phyloP scores from a whole-genome alignment of 2,113 vertebrate genomes.

The Chlorodrepanis virens region DNA sequence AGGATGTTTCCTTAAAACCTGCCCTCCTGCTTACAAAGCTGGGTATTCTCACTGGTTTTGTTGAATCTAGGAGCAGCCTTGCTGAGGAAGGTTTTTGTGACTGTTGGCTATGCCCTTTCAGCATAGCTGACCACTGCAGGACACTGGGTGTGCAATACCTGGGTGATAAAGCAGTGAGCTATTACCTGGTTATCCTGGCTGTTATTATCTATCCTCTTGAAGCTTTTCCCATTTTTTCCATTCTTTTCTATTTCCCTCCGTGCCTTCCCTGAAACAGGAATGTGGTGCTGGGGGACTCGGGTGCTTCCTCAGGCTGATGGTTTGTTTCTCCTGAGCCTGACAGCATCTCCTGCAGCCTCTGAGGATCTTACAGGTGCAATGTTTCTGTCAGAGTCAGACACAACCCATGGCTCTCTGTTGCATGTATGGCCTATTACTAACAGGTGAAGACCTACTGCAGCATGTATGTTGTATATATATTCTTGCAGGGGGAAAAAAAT shows the following conservation, averaged over 20 bases:
- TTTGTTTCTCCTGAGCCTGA: neutral
- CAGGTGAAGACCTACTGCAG: neutral
- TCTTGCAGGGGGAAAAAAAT: no score
- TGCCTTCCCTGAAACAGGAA: neutral
- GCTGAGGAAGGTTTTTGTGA: neutral
- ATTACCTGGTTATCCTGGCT: neutral
- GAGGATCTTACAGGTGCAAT: neutral
- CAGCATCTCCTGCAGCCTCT: neutral
- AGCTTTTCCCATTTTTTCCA: neutral
- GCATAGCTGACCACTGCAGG: neutral
- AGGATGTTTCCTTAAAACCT: neutral
- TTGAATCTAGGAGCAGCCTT: neutral
- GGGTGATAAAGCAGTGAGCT: neutral
- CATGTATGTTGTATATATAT: neutral
- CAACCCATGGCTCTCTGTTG: neutral
- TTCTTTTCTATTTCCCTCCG: neutral
- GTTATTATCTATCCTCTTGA: neutral
- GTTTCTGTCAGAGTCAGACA: neutral
- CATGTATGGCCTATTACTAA: neutral
- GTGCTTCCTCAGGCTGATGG: neutral
- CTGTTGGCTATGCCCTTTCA: neutral
- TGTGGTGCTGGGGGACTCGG: accelerated
- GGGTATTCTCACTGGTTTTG: neutral
- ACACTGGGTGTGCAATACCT: no score
- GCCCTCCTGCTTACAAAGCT: neutral